A percentile compares a stretch with the other conserved stretches of the same genome.
Conservation (phyloP, 2,113 vertebrate species). For the Pachyramphus minor region DNA sequence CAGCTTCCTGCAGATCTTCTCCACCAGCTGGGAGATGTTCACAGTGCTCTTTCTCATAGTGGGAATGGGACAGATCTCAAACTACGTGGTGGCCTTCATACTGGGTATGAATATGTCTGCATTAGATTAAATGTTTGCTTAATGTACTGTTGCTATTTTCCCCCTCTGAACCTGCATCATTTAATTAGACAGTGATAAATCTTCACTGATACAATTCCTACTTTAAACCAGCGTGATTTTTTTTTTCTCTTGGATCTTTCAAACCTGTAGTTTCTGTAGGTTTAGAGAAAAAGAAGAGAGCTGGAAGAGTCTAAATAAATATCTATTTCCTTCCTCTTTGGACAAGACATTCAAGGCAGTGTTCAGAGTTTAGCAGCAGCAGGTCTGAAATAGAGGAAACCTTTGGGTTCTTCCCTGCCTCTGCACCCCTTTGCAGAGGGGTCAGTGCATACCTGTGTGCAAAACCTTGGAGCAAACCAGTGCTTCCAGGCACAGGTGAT, state of each 20-base stretch:
- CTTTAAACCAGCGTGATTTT: not conserved
- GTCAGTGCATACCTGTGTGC: not conserved
- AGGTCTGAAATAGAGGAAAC: not conserved
- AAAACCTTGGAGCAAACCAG: not conserved
- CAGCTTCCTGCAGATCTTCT: conserved; percentile 86
- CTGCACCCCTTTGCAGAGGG: not conserved
- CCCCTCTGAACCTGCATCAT: not conserved
- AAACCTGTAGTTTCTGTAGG: not conserved
- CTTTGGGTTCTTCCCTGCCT: not conserved
- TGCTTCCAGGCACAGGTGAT: not conserved
- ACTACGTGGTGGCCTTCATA: conserved; percentile 89
- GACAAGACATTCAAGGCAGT: not conserved
- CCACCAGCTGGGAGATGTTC: conserved; percentile 85
- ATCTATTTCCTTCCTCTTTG: not conserved
- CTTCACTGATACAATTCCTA: not conserved
- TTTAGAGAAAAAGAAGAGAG: not conserved
- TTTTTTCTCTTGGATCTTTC: not conserved
- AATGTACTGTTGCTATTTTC: not conserved
- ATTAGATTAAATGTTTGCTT: not conserved
- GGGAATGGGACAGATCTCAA: conserved; percentile 87
- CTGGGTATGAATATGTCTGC: conserved; percentile 77
- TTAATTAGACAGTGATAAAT: not conserved
- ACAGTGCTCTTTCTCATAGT: conserved; percentile 81
- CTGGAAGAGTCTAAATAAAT: not conserved
- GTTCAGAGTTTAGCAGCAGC: not conserved